Evolutionary conservation across 2,797 vertebrate species (phyloP).

Genomic region (Geotrypetes seraphini): DNA sequence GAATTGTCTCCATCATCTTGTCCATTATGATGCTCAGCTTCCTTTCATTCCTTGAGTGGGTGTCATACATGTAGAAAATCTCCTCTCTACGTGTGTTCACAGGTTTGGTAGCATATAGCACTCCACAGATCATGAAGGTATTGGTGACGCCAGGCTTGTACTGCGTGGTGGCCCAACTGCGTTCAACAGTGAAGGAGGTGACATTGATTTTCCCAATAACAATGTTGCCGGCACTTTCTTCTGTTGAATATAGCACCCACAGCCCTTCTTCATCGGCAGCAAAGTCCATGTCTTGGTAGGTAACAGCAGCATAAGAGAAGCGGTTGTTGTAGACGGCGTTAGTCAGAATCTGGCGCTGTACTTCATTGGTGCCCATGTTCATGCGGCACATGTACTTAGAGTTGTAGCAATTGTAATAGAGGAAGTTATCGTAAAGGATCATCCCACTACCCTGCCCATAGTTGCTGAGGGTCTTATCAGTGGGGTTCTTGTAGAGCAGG

Average conservation of each 20-base stretch:
- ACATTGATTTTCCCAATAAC: conserved; percentile 61
- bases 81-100: too few species aligned
- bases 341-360: conserved; percentile 26
- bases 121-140: too few species aligned
- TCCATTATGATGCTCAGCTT: too few species aligned
- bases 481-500: not conserved
- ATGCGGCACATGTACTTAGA: conserved; percentile 22
- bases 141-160: too few species aligned
- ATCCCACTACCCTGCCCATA: not conserved
- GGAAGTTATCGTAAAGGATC: not conserved
- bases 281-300: conserved; percentile 58
- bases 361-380: conserved; percentile 15
- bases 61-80: too few species aligned
- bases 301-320: conserved; percentile 45
- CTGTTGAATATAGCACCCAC: conserved; percentile 64
- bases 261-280: conserved; percentile 55
- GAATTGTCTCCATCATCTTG: too few species aligned
- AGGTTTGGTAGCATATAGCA: too few species aligned
- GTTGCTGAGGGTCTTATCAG: not conserved
- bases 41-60: too few species aligned
- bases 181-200: too few species aligned
- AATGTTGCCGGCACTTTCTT: conserved; percentile 53
- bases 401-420: conserved; percentile 31
- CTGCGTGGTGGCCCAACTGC: too few species aligned
- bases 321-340: too few species aligned